Percentiles rank a stretch among this genome's conserved stretches.
Evolutionary conservation across 1,140 invertebrate species (phyloP).

Genomic region (Homarus americanus): DNA sequence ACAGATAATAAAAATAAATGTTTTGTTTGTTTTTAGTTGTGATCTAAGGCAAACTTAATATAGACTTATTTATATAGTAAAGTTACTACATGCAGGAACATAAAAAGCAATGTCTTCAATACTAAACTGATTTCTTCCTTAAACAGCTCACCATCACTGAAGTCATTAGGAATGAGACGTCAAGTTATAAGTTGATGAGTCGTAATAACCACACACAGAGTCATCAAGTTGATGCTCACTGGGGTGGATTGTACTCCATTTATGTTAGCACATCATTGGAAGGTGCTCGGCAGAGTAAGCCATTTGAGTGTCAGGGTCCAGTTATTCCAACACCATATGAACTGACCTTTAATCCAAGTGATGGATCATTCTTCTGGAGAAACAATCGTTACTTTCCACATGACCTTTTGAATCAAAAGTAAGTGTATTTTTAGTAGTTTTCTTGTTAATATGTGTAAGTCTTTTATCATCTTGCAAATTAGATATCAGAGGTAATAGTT

Average conservation of each 20-base stretch:
- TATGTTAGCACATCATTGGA: conserved; percentile 29
- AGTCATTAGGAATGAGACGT: not conserved
- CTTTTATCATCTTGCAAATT: no score
- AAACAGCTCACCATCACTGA: conserved; percentile 44
- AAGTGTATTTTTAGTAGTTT: conserved; percentile 47
- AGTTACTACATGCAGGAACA: no score
- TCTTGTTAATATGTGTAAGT: conserved; percentile 26
- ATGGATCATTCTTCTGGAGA: conserved; percentile 84
- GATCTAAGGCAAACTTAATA: no score
- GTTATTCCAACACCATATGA: conserved; percentile 83
- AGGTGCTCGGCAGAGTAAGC: conserved; percentile 49
- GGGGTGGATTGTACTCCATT: conserved; percentile 64
- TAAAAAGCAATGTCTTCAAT: no score
- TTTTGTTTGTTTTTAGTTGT: no score
- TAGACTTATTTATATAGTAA: no score
- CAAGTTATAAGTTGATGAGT: not conserved
- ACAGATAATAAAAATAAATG: no score
- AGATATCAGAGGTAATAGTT: no score
- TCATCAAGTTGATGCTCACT: conserved; percentile 26
- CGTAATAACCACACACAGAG: conserved; percentile 22
- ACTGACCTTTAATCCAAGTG: conserved; percentile 79
- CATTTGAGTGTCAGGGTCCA: conserved; percentile 78
- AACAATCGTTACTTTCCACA: conserved; percentile 77
- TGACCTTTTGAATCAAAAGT: conserved; percentile 75
- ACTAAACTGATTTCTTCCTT: conserved; percentile 11